Percentiles rank a stretch among this genome's conserved stretches.
These are phyloP conservation scores for Sorex maritimensis DNA, from an alignment of 2,797 vertebrate species.

Conservation along the genomic window DNA sequence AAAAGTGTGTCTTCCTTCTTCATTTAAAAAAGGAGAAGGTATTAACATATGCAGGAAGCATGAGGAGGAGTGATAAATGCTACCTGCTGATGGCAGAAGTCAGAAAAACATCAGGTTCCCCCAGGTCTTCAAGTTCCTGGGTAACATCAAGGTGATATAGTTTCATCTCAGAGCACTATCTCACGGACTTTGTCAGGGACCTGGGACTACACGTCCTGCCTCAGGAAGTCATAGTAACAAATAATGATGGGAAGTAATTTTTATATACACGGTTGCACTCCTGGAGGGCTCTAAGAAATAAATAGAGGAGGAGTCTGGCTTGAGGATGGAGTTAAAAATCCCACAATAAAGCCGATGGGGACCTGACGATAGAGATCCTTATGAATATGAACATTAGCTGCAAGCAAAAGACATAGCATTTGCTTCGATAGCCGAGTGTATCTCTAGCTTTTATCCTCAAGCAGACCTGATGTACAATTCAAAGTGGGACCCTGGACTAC, in stretches of 20 bases:
- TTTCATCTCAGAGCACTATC: background rate
- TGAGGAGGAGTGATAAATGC: background rate
- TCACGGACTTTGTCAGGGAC: background rate
- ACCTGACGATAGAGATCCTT: background rate
- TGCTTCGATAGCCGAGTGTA: background rate
- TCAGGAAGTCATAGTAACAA: background rate
- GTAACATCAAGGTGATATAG: background rate
- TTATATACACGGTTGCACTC: background rate
- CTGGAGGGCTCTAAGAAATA: slow-evolving; percentile 14
- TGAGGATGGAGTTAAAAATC: background rate
- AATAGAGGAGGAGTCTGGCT: background rate
- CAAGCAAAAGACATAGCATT: background rate
- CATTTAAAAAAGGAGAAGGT: background rate
- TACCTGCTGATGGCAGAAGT: background rate
- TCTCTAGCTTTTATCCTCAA: background rate
- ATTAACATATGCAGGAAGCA: background rate
- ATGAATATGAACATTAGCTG: background rate
- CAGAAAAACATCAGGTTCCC: background rate
- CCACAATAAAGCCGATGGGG: background rate
- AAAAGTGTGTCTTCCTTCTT: background rate
- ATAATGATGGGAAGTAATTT: background rate
- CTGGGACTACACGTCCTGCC: background rate
- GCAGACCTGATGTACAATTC: slow-evolving; percentile 7
- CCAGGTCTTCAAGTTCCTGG: background rate
- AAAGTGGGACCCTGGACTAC: background rate